phyloP scores from a whole-genome alignment of 1,140 invertebrate species.

The Ephestia elutella region DNA sequence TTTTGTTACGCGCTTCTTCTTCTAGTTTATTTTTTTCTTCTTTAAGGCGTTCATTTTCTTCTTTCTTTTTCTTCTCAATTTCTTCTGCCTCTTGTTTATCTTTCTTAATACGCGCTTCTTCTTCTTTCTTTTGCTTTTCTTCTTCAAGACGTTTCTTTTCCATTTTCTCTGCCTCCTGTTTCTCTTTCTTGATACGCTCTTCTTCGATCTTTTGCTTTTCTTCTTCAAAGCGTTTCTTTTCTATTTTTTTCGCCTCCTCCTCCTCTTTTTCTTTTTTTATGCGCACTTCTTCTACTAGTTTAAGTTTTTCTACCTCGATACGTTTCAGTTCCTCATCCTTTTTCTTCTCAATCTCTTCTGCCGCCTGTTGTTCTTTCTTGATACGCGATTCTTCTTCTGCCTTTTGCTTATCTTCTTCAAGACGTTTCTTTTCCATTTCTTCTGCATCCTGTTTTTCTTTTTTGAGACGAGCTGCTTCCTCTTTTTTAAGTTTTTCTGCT shows the following conservation, averaged over 20 bases:
- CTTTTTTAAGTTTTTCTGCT: constrained; percentile 13
- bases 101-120: constrained; percentile 14
- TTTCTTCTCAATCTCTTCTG: constrained; percentile 5
- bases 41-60: constrained; percentile 17
- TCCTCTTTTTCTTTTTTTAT: constrained; percentile 24
- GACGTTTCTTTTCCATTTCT: not conserved
- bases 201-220: constrained; percentile 18
- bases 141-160: constrained; percentile 21
- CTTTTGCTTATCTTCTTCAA: not conserved
- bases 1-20: constrained; percentile 19
- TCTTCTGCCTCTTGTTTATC: constrained; percentile 18
- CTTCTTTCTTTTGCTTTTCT: constrained; percentile 26
- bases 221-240: constrained; percentile 11
- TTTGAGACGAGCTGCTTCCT: constrained; percentile 25
- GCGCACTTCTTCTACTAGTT: constrained; percentile 12
- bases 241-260: constrained; percentile 26
- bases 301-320: constrained; percentile 12
- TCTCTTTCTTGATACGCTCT: constrained; percentile 2
- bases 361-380: constrained; percentile 8
- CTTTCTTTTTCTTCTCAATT: constrained; percentile 18
- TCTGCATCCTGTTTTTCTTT: constrained; percentile 9
- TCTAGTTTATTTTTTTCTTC: constrained; percentile 15
- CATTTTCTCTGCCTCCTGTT: constrained; percentile 20
- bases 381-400: constrained; percentile 8
- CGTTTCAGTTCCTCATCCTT: constrained; percentile 24